Evolutionary conservation across 1,140 invertebrate genomes (phyloP).

Genomic region (Drosophila ambigua): DNA sequence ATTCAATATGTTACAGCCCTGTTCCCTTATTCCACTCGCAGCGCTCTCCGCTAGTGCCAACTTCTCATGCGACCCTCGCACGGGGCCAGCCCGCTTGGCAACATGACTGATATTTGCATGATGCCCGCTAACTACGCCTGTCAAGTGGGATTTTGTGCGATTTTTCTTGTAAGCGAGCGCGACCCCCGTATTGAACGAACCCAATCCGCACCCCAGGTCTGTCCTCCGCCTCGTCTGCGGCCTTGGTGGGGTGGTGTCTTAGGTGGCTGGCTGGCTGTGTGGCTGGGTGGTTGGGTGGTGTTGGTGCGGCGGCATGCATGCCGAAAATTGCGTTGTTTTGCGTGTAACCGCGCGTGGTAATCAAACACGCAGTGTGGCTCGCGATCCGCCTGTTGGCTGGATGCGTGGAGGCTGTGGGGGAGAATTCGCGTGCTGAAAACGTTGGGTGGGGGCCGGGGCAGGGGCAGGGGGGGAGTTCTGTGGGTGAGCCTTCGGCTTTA

Average conservation of each 20-base stretch:
- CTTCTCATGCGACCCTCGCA: constrained; percentile 47
- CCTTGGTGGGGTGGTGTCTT: constrained; percentile 22
- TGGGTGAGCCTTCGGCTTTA: constrained; percentile 4
- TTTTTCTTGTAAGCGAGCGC: constrained; percentile 79
- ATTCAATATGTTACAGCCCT: too few species aligned
- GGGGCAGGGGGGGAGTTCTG: not conserved
- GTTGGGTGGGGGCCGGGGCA: not conserved
- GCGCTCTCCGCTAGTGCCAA: too few species aligned
- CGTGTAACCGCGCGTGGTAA: constrained; percentile 83
- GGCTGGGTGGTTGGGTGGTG: constrained; percentile 3
- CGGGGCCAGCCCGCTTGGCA: constrained; percentile 13
- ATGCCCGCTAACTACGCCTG: constrained; percentile 82
- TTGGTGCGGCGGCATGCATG: constrained; percentile 69
- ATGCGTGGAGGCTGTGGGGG: not conserved
- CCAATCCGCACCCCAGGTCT: constrained; percentile 9
- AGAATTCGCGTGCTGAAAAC: not conserved
- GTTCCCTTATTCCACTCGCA: too few species aligned
- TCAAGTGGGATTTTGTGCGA: constrained; percentile 83
- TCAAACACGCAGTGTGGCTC: constrained; percentile 70
- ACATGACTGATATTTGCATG: constrained; percentile 81
- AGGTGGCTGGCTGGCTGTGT: constrained; percentile 1
- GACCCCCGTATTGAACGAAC: constrained; percentile 50
- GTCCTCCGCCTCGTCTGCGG: not conserved
- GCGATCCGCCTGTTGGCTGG: constrained; percentile 23
- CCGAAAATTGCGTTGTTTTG: constrained; percentile 83